These are phyloP conservation scores for Nicator chloris DNA, from an alignment of 2,113 vertebrate species.

Conservation along the genomic window DNA sequence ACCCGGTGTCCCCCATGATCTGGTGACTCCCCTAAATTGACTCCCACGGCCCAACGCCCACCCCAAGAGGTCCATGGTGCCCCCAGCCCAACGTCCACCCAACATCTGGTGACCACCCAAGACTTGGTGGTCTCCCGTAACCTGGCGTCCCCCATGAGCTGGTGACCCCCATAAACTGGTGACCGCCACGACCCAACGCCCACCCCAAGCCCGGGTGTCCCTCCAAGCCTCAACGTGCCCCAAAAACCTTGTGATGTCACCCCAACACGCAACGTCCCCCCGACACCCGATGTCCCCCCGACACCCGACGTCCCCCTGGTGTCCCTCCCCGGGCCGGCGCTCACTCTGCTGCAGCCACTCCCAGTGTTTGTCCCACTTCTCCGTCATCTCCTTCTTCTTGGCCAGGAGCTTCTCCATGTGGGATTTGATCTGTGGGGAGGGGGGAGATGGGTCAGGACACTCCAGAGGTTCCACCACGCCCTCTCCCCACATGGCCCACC, in stretches of 20 bases:
- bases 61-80: background rate
- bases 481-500: rapidly evolving
- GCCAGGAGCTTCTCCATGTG: conserved; percentile 86
- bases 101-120: background rate
- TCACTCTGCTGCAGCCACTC: conserved; percentile 91
- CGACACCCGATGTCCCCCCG: rapidly evolving
- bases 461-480: rapidly evolving
- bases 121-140: too few species aligned
- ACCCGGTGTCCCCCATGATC: background rate
- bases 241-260: background rate
- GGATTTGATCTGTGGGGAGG: conserved; percentile 78
- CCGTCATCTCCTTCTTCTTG: conserved; percentile 86
- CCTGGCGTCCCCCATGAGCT: background rate
- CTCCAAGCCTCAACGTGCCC: background rate
- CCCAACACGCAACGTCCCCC: background rate
- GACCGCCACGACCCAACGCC: rapidly evolving
- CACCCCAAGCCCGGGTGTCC: background rate
- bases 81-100: background rate
- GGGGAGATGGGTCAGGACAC: background rate
- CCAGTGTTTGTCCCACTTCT: conserved; percentile 95
- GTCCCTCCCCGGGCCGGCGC: background rate
- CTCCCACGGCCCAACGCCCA: background rate
- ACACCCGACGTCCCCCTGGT: background rate
- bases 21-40: background rate
- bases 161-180: background rate